These are phyloP conservation scores for Limnephilus marmoratus DNA, from an alignment of 2,888 invertebrate species.

Conservation along the genomic window DNA sequence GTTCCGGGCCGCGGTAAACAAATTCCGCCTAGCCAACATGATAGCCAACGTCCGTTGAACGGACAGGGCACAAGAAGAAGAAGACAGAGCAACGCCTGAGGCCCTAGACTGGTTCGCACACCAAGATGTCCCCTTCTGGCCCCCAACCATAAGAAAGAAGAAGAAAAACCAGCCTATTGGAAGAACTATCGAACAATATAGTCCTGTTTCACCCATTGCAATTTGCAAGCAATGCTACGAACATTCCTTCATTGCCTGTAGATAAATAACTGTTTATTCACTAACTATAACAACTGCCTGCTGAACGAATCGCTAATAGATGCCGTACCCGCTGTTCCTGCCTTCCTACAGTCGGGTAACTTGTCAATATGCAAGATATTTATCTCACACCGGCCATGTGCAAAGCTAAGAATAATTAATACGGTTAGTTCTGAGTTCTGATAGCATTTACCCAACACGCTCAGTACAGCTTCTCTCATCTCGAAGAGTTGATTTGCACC, in stretches of 20 bases:
- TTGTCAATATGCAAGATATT: background rate
- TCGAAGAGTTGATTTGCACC: background rate
- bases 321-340: background rate
- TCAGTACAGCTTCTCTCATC: background rate
- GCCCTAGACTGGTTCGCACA: too few species aligned
- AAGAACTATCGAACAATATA: background rate
- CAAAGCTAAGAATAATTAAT: background rate
- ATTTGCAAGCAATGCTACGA: background rate
- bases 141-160: too few species aligned
- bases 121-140: too few species aligned
- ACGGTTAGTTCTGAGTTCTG: background rate
- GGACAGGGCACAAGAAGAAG: too few species aligned
- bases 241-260: background rate
- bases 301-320: constrained; percentile 2
- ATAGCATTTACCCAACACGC: background rate
- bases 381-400: background rate
- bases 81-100: too few species aligned
- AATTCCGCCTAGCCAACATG: too few species aligned
- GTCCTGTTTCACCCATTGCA: background rate
- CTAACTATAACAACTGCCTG: background rate
- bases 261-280: background rate
- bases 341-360: background rate
- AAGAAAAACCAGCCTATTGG: too few species aligned
- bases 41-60: too few species aligned
- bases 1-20: too few species aligned